Conservation (phyloP, 2,113 vertebrate genomes). For the Bubo bubo region DNA sequence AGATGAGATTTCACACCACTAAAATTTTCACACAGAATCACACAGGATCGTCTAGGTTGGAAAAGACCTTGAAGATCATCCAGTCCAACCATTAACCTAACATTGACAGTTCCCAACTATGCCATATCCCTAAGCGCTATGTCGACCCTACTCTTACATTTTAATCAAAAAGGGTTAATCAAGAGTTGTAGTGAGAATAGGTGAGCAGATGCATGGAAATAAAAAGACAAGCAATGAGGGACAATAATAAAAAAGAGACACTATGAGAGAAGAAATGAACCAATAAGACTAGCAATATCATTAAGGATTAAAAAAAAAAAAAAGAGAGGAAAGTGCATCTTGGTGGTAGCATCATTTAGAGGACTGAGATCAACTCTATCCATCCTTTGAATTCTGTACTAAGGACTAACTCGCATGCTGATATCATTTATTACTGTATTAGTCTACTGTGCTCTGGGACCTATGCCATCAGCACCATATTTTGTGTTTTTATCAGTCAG, state of each 20-base stretch:
- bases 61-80: too few relatives aligned
- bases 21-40: background rate
- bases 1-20: background rate
- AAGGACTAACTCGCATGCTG: background rate
- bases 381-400: background rate
- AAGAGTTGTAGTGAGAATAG: background rate
- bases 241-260: background rate
- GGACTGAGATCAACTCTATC: background rate
- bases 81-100: too few relatives aligned
- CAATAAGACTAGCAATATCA: background rate
- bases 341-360: background rate
- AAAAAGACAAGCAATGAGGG: background rate
- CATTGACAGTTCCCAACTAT: too few relatives aligned
- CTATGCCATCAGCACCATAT: background rate
- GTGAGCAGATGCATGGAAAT: background rate
- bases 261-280: background rate
- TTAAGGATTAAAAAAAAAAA: background rate
- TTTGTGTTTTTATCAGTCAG: background rate
- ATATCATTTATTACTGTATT: background rate
- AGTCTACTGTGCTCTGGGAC: background rate
- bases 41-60: too few relatives aligned
- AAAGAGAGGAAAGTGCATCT: background rate
- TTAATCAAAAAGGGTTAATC: background rate
- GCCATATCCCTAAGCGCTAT: too few relatives aligned
- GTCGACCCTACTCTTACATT: too few relatives aligned